Evolutionary conservation across 2,888 invertebrate genomes (phyloP), one percentile per base, ranked within the genome.

Genomic region (Copidosoma aretas): DNA sequence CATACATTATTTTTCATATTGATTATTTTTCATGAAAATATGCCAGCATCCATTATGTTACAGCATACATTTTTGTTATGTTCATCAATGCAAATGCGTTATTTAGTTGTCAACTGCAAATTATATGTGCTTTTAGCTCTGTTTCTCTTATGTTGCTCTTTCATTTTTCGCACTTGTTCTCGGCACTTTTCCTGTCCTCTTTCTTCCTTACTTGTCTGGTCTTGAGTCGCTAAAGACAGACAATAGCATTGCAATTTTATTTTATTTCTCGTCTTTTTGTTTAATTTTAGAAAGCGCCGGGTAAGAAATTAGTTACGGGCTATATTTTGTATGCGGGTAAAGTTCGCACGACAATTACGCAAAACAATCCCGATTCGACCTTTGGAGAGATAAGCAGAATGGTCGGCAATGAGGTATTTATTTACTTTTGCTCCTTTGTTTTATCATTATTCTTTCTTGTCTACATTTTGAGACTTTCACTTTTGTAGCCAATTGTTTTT

Each of bases 241-340:
- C 41, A 57, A 21, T 59, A 52, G 51, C 17, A 56, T 65, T 68
- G 43, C 60, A 68, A 71, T 64, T 64, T 56, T 58, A 41, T 65
- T 68, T 68, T 46, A 49, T 53, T 49, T 17, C 14, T 46, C 17
- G 43, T 70, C 49, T 60, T 32, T 81, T 77, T 79, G 81, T 79
- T 81, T 80, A 79, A 81, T 80, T 83, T 83, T 82, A 83, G 84
- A 84, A 84, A 83, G 75, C 82, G 72, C 75, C 89, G 80, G 90
- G 90, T 76, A 93, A 93, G 86, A 92, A 94, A 85, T 88, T 94
- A 73, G 93, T 94, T 77, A 98, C 97, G 70, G 98, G 98, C 12
- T 99, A 99, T 86, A 98, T 99, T 76, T 88, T 99, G 70, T 99
- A 97, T 86, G 97, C 98, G 53, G 94, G 97, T 80, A 98, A 99